These are phyloP conservation scores for Calliphora vicina DNA, from an alignment of 1,140 invertebrate species.

Conservation along the genomic window DNA sequence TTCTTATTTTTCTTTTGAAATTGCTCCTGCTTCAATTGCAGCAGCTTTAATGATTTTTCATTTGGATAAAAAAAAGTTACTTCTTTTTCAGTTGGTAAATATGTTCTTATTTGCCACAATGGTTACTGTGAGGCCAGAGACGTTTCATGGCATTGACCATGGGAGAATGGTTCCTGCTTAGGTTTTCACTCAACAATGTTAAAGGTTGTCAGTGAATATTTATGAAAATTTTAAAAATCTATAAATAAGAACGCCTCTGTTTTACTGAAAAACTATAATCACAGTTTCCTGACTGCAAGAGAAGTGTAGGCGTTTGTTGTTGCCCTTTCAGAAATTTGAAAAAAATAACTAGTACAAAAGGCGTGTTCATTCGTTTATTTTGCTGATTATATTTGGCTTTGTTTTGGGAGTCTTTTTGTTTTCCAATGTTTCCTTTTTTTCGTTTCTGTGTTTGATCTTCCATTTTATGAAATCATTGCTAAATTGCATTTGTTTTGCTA, in stretches of 20 bases:
- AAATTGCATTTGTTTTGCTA: too few species aligned
- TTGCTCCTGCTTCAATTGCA: neutral
- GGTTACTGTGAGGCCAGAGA: neutral
- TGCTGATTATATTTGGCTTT: neutral
- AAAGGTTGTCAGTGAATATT: too few species aligned
- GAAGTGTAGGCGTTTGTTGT: neutral
- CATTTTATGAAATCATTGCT: neutral
- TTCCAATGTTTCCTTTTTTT: neutral
- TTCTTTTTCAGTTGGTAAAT: neutral
- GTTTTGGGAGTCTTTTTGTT: too few species aligned
- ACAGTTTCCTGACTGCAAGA: neutral
- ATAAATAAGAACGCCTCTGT: neutral
- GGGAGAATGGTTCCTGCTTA: too few species aligned
- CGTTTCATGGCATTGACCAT: neutral
- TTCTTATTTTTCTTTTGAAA: neutral
- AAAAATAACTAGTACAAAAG: neutral
- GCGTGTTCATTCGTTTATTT: neutral
- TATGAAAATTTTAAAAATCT: too few species aligned
- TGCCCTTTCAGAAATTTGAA: neutral
- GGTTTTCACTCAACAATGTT: too few species aligned
- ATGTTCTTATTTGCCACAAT: neutral
- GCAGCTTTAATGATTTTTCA: slow-evolving; percentile 7
- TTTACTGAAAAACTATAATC: neutral
- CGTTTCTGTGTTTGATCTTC: neutral
- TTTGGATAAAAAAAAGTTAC: neutral